Evolutionary conservation across 2,797 vertebrate genomes (phyloP).

Genomic region (Lagothrix lagotricha): DNA sequence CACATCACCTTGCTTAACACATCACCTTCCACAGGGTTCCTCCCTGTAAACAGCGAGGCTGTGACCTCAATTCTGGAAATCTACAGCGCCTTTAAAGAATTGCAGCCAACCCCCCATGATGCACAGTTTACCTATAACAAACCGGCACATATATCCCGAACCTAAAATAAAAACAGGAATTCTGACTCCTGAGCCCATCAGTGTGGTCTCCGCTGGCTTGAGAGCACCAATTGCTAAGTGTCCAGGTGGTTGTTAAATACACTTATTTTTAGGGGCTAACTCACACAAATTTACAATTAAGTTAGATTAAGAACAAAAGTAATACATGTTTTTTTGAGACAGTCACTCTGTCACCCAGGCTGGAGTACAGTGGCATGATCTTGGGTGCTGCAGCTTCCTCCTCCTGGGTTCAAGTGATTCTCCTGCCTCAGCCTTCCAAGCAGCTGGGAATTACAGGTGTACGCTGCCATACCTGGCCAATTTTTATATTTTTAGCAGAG

Average conservation of each 20-base stretch:
- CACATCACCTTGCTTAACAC: neutral
- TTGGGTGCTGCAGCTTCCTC: neutral
- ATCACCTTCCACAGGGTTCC: neutral
- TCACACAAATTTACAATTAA: neutral
- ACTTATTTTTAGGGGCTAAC: neutral
- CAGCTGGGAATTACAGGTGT: neutral
- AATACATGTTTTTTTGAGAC: neutral
- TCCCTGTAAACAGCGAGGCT: neutral
- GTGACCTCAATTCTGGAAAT: neutral
- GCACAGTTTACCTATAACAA: neutral
- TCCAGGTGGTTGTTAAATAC: neutral
- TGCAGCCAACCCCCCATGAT: neutral
- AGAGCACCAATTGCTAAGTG: neutral
- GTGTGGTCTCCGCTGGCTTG: neutral
- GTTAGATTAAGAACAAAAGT: neutral
- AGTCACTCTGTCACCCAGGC: no score
- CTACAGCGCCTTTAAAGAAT: neutral
- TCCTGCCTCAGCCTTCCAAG: neutral
- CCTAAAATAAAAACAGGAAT: neutral
- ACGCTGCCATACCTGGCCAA: neutral
- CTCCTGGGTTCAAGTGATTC: neutral
- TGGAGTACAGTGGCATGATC: no score
- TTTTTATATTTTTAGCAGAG: neutral
- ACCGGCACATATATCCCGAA: neutral
- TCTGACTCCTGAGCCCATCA: neutral